phyloP scores from a whole-genome alignment of 2,797 vertebrate genomes.

The Gobionotothen gibberifrons region DNA sequence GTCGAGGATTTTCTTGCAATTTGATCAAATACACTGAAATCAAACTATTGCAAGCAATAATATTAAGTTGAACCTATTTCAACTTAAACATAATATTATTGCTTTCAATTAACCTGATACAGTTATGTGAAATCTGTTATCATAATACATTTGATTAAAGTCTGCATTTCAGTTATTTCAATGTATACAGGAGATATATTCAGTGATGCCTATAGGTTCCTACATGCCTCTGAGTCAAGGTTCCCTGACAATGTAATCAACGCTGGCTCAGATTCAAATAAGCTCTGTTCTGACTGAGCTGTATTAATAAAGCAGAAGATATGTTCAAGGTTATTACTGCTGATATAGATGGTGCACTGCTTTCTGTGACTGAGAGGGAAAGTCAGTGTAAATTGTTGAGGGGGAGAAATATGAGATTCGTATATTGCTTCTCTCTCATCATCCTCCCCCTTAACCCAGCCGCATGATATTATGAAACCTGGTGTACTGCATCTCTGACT shows the following conservation, averaged over 20 bases:
- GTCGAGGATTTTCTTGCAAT: slow-evolving; percentile 49
- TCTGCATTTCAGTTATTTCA: no score
- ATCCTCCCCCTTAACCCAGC: slow-evolving; percentile 51
- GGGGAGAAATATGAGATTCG: slow-evolving; percentile 54
- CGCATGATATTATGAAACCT: slow-evolving; percentile 57
- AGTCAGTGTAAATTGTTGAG: slow-evolving; percentile 53
- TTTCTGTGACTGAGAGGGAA: slow-evolving; percentile 54
- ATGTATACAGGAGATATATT: slow-evolving; percentile 57
- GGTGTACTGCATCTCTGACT: slow-evolving; percentile 41
- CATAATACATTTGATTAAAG: no score
- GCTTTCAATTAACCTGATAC: no score
- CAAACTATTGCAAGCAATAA: no score
- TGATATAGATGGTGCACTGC: slow-evolving; percentile 52
- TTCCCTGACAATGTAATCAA: slow-evolving; percentile 79
- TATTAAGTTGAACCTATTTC: no score
- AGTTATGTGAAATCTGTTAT: no score
- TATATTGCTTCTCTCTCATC: slow-evolving; percentile 55
- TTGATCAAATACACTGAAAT: slow-evolving; percentile 35
- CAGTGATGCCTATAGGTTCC: slow-evolving; percentile 52
- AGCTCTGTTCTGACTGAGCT: slow-evolving; percentile 60
- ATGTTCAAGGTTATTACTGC: slow-evolving; percentile 82
- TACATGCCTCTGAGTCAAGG: slow-evolving; percentile 54
- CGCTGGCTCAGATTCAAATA: slow-evolving; percentile 72
- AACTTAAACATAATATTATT: no score
- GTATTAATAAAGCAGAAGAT: slow-evolving; percentile 77